Evolutionary conservation across 2,888 invertebrate genomes (phyloP), one percentile per base, ranked within the genome.

Genomic region (Napeogenes inachia): DNA sequence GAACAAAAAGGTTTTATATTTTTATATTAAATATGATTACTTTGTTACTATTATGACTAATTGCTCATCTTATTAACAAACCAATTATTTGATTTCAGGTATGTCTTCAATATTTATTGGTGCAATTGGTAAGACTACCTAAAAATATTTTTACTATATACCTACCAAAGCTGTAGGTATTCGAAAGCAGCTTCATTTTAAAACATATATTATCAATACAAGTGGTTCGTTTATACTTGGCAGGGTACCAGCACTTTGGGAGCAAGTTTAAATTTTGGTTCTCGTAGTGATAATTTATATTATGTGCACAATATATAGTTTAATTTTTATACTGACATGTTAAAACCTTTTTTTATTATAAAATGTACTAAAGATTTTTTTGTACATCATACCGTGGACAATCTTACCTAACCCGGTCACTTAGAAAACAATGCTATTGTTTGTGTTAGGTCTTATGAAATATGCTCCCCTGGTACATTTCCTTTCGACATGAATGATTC

Each of bases 351-450:
- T 21, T 0, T 21, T 21, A 21, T 21, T n/a, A 21, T 12, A 45
- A 32, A 13, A 8, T 45, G 45, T 4, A 5, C 33, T 10, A 42
- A 6, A 10, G 10, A 1, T 8, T 42, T 42, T 35, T 4, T 21
- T 54, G 61, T 65, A 62, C 58, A 21, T 45, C 42, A 42, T 45
- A 61, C 60, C 60, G 54, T 63, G 61, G 59, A 60, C 50, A 13
- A 35, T 56, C 50, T 56, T 64, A 62, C 45, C 55, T 68, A 64
- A 68, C 68, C 73, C 71, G 78, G 76, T 73, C 75, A 79, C 73
- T 80, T 73, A 66, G 70, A 77, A 76, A 77, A 81, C 81, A 82
- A 82, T 79, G 68, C 70, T 68, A 80, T 80, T 73, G 71, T 69
- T 61, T 64, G 64, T 66, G 56, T 59, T 63, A 56, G 59, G 60